Conservation (phyloP, 2,797 vertebrate species). For the Paguma larvata region DNA sequence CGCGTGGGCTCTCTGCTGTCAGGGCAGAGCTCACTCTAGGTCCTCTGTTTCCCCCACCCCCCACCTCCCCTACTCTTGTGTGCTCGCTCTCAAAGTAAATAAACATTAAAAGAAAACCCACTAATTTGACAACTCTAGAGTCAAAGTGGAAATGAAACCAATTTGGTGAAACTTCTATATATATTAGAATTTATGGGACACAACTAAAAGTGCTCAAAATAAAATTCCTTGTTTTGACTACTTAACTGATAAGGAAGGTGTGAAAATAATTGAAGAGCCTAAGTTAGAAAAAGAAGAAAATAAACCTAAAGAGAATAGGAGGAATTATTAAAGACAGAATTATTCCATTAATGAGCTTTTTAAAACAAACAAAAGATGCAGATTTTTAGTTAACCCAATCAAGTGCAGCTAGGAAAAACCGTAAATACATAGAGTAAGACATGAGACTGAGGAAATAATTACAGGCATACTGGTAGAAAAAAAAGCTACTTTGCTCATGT, state of each 20-base stretch:
- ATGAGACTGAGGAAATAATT: no score
- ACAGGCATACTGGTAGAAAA: not conserved
- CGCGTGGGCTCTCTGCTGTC: no score
- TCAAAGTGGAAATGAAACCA: not conserved
- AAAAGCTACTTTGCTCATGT: not conserved
- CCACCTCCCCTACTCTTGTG: no score
- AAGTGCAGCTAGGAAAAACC: not conserved
- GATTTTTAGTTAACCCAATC: not conserved
- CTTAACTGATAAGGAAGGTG: not conserved
- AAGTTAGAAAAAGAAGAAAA: not conserved
- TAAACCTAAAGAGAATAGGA: not conserved
- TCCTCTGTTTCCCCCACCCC: no score
- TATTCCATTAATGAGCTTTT: not conserved
- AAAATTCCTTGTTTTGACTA: not conserved
- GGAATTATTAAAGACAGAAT: not conserved
- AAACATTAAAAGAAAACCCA: no score
- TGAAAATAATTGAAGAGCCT: not conserved
- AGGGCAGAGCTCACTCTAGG: no score
- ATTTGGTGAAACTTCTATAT: not conserved
- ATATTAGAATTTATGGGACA: not conserved
- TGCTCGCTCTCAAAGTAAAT: no score
- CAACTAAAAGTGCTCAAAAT: not conserved
- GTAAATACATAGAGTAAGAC: not conserved
- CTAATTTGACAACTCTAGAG: not conserved
- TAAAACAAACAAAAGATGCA: not conserved